A percentile compares a stretch with the other conserved stretches of the same genome.
Conservation (phyloP, 2,113 vertebrate species). For the Muntiacus muntjak region DNA sequence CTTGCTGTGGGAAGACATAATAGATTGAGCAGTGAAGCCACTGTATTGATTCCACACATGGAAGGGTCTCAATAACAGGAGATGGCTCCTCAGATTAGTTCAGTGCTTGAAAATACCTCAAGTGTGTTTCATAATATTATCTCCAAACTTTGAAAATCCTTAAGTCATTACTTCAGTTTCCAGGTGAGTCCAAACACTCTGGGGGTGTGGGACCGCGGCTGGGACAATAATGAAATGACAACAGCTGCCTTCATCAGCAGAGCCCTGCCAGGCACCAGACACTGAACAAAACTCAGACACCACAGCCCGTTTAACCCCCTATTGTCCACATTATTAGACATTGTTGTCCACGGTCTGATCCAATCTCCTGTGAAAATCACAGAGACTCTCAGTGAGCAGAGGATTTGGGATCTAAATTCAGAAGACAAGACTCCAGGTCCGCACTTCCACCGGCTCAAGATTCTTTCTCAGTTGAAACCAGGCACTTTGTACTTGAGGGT, state of each 20-base stretch:
- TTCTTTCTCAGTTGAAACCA: neutral
- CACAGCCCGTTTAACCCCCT: accelerated
- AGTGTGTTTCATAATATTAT: too few species aligned
- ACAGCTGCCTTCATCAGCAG: accelerated
- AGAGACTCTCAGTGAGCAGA: neutral
- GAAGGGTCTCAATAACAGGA: accelerated
- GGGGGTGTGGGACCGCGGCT: accelerated
- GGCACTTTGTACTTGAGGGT: neutral
- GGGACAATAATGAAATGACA: accelerated
- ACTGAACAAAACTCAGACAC: accelerated
- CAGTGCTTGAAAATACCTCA: neutral
- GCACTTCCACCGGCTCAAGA: accelerated
- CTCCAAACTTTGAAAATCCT: neutral
- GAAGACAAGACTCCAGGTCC: neutral
- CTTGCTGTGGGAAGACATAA: neutral
- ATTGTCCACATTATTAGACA: accelerated
- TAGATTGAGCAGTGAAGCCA: neutral
- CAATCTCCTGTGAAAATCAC: too few species aligned
- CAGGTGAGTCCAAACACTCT: accelerated
- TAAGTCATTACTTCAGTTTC: neutral
- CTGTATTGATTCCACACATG: neutral
- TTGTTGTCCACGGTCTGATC: accelerated
- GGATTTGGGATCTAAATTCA: neutral
- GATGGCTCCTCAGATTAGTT: neutral
- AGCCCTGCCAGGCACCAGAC: neutral